Evolutionary conservation across 2,113 vertebrate genomes (phyloP), one percentile per base, ranked within the genome.

Genomic region (Clinocottus analis): DNA sequence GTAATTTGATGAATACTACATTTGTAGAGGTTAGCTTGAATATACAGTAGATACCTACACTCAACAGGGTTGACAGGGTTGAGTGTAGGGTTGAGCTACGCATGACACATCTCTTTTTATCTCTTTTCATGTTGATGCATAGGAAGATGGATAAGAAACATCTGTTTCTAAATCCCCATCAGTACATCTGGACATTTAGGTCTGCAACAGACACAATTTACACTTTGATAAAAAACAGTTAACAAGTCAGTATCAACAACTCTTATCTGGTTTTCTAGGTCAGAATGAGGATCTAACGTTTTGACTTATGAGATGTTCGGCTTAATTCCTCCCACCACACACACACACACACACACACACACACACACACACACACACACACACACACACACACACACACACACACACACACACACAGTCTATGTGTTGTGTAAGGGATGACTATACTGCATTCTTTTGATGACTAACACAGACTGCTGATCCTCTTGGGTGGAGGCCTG

Each of bases 381-480:
- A 29, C 55, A 31, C 29, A 31, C 27, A 29, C 9, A 5, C 6
- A 5, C 51, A 16, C 55, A 27, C 55, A 31, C 56, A 61, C 37
- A 80, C 56, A 64, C 80, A 39, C 29, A 60, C 73, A 72, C 51
- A 29, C 55, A 58, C 55, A 31, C 56, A 61, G 23, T 17, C 56
- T 70, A 49, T 12, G 7, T 60, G 69, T 82, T 92, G 37, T 49
- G 45, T 84, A 75, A 87, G 86, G 84, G 85, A 87, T 89, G 86
- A 89, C 77, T 81, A 55, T 72, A 51, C 61, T 47, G 75, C 45
- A 83, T 84, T 83, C 82, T 79, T 61, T 77, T 89, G 84, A 92
- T 90, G 84, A 90, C 62, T 83, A 85, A 80, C 75, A 47, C 89
- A 90, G 91, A 75, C 84, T 53, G 53, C 75, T 56, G 73, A 80